Conservation (phyloP, 2,797 vertebrate genomes). For the Malurus leucopterus region DNA sequence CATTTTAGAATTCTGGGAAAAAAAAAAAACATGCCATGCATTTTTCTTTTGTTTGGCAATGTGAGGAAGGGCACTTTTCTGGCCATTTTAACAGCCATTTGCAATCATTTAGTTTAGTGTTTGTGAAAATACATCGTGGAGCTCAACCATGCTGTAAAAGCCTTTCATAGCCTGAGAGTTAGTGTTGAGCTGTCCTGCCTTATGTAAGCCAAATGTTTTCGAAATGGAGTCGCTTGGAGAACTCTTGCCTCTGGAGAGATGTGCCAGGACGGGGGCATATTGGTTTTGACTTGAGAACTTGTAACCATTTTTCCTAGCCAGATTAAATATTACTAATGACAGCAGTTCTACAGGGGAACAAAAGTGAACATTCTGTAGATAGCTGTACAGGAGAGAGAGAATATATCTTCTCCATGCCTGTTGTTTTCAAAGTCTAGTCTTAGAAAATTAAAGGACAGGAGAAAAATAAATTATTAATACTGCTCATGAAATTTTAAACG, state of each 20-base stretch:
- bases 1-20: background rate
- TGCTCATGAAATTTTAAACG: conserved; percentile 42
- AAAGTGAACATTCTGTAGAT: background rate
- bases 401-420: background rate
- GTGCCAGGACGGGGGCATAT: background rate
- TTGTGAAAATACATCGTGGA: background rate
- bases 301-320: conserved; percentile 2
- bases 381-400: background rate
- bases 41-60: background rate
- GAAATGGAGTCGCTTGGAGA: background rate
- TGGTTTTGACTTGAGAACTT: conserved; percentile 21
- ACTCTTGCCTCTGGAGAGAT: background rate
- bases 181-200: background rate
- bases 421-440: conserved; percentile 31
- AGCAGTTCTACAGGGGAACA: background rate
- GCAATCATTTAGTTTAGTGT: background rate
- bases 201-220: background rate
- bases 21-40: background rate
- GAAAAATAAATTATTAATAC: conserved; percentile 50
- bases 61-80: background rate
- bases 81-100: background rate
- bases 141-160: background rate
- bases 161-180: background rate
- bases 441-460: conserved; percentile 55
- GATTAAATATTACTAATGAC: conserved; percentile 32